Evolutionary conservation across 2,113 vertebrate genomes (phyloP).

Genomic region (Peucedramus taeniatus): DNA sequence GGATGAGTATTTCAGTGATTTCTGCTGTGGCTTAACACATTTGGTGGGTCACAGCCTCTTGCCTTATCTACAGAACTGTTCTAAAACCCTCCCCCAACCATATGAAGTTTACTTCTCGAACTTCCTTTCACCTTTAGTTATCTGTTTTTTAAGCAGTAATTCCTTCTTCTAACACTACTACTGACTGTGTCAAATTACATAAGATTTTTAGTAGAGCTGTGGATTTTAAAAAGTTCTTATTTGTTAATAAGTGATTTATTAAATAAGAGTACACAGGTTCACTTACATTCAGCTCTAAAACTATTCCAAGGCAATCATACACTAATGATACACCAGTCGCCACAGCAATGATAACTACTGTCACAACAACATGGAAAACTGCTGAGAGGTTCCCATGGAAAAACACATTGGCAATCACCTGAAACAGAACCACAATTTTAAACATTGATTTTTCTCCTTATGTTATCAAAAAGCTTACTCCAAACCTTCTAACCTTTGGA

Average conservation of each 20-base stretch:
- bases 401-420: constrained; percentile 89
- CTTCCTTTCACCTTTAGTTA: not conserved
- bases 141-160: not conserved
- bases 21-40: not conserved
- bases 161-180: not conserved
- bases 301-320: constrained; percentile 89
- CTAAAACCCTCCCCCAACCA: not conserved
- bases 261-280: not conserved
- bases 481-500: not conserved
- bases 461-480: not conserved
- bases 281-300: constrained; percentile 94
- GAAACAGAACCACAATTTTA: constrained; percentile 57
- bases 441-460: not conserved
- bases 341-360: constrained; percentile 75
- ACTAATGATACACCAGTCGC: constrained; percentile 79
- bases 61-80: not conserved
- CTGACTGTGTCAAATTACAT: not conserved
- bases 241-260: not conserved
- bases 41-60: not conserved
- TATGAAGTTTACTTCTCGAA: not conserved
- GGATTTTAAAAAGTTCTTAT: not conserved
- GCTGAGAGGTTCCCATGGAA: constrained; percentile 79
- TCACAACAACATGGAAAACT: constrained; percentile 77
- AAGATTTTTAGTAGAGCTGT: not conserved
- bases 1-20: not conserved